Conservation (phyloP, 2,113 vertebrate species). For the Prolemur simus region DNA sequence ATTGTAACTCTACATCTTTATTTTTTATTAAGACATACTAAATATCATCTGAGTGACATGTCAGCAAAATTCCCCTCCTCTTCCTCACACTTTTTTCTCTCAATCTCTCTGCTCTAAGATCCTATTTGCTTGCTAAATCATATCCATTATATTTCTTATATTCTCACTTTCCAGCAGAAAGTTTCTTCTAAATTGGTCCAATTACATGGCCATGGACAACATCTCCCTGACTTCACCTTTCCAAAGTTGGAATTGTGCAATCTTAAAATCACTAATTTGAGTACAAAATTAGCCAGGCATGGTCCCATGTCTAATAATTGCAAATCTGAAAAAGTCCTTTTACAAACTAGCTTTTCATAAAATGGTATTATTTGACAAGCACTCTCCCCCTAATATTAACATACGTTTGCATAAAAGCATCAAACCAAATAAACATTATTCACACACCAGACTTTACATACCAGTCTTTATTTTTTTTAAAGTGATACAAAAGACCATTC, state of each 20-base stretch:
- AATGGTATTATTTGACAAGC: constrained; percentile 11
- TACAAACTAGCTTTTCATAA: constrained; percentile 10
- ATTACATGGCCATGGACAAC: neutral
- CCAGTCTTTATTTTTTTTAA: neutral
- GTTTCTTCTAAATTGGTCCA: neutral
- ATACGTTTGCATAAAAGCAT: neutral
- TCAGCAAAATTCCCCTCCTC: neutral
- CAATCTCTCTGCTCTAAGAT: neutral
- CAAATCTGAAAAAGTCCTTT: constrained; percentile 22
- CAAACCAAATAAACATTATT: constrained; percentile 36
- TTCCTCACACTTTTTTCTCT: neutral
- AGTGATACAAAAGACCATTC: neutral
- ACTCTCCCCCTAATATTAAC: neutral
- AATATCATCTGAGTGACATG: constrained; percentile 1
- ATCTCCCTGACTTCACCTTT: neutral
- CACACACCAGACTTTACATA: constrained; percentile 31
- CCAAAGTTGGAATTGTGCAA: neutral
- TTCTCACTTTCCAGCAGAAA: neutral
- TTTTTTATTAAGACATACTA: neutral
- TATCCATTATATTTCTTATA: neutral
- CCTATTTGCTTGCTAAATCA: constrained; percentile 24
- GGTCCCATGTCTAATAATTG: neutral
- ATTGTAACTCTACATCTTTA: neutral
- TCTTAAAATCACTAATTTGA: constrained; percentile 26
- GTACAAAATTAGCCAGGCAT: neutral